Evolutionary conservation across 1,140 invertebrate genomes (phyloP).

Genomic region (Sycophila sp.): DNA sequence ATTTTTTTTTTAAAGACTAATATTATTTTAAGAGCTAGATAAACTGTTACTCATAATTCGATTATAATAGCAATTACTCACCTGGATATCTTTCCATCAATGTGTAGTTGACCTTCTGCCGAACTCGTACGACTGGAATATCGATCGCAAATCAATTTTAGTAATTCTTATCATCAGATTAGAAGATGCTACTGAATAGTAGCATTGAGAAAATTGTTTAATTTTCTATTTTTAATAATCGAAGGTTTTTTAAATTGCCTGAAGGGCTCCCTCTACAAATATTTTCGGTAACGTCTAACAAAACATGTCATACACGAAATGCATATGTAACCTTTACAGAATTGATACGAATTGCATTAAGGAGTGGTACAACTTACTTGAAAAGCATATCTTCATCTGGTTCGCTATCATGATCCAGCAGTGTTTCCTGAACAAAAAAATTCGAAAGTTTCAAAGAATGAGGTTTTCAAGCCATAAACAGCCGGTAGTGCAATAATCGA

Average conservation of each 20-base stretch:
- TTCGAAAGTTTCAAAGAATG: constrained; percentile 1
- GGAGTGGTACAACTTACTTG: constrained; percentile 48
- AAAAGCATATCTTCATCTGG: constrained; percentile 57
- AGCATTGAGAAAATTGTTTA: too few species aligned
- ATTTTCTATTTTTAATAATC: too few species aligned
- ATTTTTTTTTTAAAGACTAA: too few species aligned
- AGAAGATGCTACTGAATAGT: too few species aligned
- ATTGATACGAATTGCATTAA: not conserved
- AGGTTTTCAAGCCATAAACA: not conserved
- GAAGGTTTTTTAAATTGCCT: too few species aligned
- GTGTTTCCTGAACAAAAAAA: constrained; percentile 49
- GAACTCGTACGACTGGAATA: constrained; percentile 49
- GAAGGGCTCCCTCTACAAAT: constrained; percentile 6
- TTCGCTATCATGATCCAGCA: constrained; percentile 60
- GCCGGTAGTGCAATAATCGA: not conserved
- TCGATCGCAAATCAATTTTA: too few species aligned
- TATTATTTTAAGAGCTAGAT: too few species aligned
- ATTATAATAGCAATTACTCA: too few species aligned
- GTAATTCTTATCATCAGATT: too few species aligned
- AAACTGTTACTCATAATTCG: too few species aligned
- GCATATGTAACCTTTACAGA: not conserved
- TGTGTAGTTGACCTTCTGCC: constrained; percentile 46
- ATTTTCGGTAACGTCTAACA: not conserved
- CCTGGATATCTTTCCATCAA: constrained; percentile 57
- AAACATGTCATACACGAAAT: constrained; percentile 4